Base-by-base conservation (phyloP, 2,888 invertebrate genomes). In the Didymodactylos carnosus region DNA sequence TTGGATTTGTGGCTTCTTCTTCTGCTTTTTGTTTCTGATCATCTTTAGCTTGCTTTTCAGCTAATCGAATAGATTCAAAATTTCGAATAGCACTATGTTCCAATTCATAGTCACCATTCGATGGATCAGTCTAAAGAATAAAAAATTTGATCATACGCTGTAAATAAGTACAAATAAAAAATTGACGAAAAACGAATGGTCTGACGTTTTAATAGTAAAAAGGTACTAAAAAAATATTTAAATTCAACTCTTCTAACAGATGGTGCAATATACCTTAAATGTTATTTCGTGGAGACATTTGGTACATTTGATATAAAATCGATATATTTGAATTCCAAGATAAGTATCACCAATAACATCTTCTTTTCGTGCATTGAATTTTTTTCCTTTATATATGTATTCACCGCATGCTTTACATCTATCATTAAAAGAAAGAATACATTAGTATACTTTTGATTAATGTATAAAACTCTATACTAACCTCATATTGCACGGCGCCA, bases 401-500 rank as follows among this genome's bases (percentile, higher is more conserved):
- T 98, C 98, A 2, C 97, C 94, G 82, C 98, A 99, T 10, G 97
- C 98, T 78, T 90, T 91, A 83, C 98, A 99, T 79, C 86, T 84
- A 77, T 35, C 76, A 75, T 76, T 73, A 72, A 49, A 62, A n/a
- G 46, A 73, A 69, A 46, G 5, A 8, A 46, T n/a, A n/a, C 5
- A 46, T n/a, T n/a, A 46, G 4, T n/a, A n/a, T 46, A 16, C 8
- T 27, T 16, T 14, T 14, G 8, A 27, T 51, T 27, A 27, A 6
- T 14, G 8, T 8, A 14, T 51, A 49, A 49, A 10, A 16, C 16
- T n/a, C 6, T 19, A 27, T 46, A 72, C 77, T 75, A 78, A 85
- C 83, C 94, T 88, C 98, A 99, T 99, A 82, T 99, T 99, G 81
- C 94, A 98, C 0, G 98, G 98, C 19, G 98, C 95, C 98, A 99